A percentile compares a stretch with the other conserved stretches of the same genome.
These are phyloP conservation scores for Malurus splendens DNA, from an alignment of 2,797 vertebrate genomes.

Conservation along the genomic window DNA sequence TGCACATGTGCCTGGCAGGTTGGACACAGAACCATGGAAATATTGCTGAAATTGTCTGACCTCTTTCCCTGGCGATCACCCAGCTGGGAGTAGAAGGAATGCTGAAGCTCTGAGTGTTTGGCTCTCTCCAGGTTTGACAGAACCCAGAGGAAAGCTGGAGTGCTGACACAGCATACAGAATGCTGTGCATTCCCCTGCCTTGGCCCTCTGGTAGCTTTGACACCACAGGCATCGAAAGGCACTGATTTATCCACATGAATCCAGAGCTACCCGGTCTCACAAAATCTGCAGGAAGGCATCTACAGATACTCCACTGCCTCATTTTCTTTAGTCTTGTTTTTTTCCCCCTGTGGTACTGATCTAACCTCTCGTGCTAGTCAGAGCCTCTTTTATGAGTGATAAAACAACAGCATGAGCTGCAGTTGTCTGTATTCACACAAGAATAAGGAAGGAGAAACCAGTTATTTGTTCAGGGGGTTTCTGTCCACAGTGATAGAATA, in stretches of 20 bases:
- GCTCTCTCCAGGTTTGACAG: neutral
- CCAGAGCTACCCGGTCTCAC: neutral
- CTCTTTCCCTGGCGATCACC: fast-evolving
- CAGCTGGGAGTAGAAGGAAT: neutral
- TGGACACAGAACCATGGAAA: neutral
- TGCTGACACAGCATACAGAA: neutral
- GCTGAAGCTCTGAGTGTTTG: neutral
- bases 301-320: neutral
- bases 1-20: neutral
- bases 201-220: neutral
- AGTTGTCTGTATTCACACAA: neutral
- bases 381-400: neutral
- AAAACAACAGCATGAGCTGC: neutral
- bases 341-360: neutral
- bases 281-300: neutral
- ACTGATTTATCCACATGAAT: neutral
- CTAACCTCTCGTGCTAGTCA: neutral
- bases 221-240: neutral
- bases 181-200: neutral
- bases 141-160: neutral
- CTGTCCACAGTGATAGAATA: neutral
- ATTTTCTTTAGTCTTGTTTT: neutral
- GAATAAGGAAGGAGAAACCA: neutral
- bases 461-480: neutral
- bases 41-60: neutral